These are phyloP conservation scores for Enteromius radiatus DNA, from an alignment of 2,797 vertebrate species.

Conservation along the genomic window DNA sequence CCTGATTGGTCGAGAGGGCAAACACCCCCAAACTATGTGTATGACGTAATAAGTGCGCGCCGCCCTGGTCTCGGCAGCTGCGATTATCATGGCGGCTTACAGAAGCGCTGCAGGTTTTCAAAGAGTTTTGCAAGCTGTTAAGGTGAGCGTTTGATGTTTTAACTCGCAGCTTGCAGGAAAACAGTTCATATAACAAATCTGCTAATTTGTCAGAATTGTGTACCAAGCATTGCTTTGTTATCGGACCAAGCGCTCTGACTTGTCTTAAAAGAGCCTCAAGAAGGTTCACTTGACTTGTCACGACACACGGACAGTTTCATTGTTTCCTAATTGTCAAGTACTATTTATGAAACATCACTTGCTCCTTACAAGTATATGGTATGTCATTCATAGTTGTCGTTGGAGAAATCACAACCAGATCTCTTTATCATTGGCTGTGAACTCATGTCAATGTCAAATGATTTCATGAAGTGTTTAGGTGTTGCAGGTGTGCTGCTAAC, in stretches of 20 bases:
- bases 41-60: constrained; percentile 49
- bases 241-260: background rate
- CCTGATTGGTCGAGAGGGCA: constrained; percentile 45
- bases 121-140: constrained; percentile 66
- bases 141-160: constrained; percentile 70
- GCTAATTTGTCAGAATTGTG: background rate
- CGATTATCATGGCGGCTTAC: constrained; percentile 74
- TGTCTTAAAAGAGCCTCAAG: background rate
- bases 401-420: background rate
- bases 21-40: constrained; percentile 50
- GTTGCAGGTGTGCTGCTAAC: background rate
- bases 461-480: background rate
- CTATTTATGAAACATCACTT: background rate
- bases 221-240: background rate
- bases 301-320: background rate
- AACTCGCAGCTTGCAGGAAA: background rate
- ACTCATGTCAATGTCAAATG: constrained; percentile 51
- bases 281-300: background rate
- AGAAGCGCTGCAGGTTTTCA: constrained; percentile 63
- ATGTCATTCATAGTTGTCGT: background rate
- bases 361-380: background rate
- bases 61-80: constrained; percentile 4
- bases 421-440: background rate
- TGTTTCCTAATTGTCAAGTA: background rate
- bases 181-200: no score